Base-by-base conservation (phyloP, 2,797 vertebrate genomes). In the Sebastes hopkinsi region DNA sequence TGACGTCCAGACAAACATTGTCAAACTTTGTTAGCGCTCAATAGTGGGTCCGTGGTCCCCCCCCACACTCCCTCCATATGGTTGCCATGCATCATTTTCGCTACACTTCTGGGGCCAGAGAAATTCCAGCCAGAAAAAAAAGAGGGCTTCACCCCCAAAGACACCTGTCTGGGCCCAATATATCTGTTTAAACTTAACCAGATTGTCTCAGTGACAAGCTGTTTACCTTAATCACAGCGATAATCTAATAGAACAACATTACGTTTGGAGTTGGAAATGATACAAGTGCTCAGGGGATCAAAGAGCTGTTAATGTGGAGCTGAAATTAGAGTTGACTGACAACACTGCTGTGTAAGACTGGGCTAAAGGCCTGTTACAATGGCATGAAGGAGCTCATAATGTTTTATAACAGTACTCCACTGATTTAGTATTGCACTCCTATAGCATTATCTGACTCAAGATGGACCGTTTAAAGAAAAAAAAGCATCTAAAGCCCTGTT, bases 1-100 rank as follows among this genome's bases (percentile, higher is more conserved):
- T 91, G 89, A 95, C 87, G 27, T 91, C 80, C 90, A 93, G 93
- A 92, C 91, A 94, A 95, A 95, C 91, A 92, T 65, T 94, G 94
- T 95, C 93, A 95, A 94, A 95, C 90, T 92, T 86, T 87, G 90
- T 94, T 95, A 94, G 88, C 20, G 12, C 87, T 92, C 80, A 80
- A 72, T 65, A 80, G 87, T 30, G n/a, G 73, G 76, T 83, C 71
- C 11, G n/a, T 30, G 55, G 74, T 67, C 69, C 80, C 75, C 16
- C 42, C 5, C 76, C 67, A 46, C 54, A 58, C 68, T 60, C 59
- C 74, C 81, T 79, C 82, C 92, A 92, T 91, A 90, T 93, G 90
- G 93, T 83, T 82, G 82, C 88, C 90, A 93, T 93, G 83, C 90
- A 85, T 91, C 82, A 80, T 59, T 88, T 89, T 88, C 59, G 72